These are phyloP conservation scores for Macquaria australasica DNA, from an alignment of 2,113 vertebrate genomes.

Conservation along the genomic window DNA sequence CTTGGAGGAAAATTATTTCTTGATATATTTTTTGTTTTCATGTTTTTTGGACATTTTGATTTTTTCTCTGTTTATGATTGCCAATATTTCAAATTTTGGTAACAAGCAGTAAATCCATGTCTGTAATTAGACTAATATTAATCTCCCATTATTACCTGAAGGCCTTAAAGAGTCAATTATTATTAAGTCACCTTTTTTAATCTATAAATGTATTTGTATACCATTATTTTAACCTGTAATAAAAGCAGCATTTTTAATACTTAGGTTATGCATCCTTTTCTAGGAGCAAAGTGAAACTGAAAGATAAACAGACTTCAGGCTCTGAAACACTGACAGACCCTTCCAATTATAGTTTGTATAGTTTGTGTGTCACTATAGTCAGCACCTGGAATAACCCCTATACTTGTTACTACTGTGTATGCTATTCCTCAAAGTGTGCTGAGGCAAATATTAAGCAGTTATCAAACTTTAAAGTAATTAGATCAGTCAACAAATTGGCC, in stretches of 20 bases:
- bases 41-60: background rate
- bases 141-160: background rate
- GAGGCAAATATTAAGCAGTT: background rate
- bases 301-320: conserved; percentile 26
- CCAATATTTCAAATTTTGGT: background rate
- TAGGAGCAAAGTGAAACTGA: background rate
- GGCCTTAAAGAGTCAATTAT: background rate
- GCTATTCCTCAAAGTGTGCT: background rate
- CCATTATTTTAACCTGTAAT: background rate
- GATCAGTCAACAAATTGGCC: background rate
- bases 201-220: background rate
- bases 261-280: background rate
- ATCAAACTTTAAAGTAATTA: background rate
- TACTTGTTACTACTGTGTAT: conserved; percentile 4
- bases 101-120: background rate
- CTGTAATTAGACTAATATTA: background rate
- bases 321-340: conserved; percentile 15
- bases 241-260: background rate
- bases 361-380: conserved; percentile 34
- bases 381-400: conserved; percentile 13
- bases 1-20: background rate
- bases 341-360: conserved; percentile 7
- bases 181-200: background rate
- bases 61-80: background rate
- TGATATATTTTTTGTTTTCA: background rate